Evolutionary conservation across 1,140 invertebrate species (phyloP).

Genomic region (Galleria mellonella): DNA sequence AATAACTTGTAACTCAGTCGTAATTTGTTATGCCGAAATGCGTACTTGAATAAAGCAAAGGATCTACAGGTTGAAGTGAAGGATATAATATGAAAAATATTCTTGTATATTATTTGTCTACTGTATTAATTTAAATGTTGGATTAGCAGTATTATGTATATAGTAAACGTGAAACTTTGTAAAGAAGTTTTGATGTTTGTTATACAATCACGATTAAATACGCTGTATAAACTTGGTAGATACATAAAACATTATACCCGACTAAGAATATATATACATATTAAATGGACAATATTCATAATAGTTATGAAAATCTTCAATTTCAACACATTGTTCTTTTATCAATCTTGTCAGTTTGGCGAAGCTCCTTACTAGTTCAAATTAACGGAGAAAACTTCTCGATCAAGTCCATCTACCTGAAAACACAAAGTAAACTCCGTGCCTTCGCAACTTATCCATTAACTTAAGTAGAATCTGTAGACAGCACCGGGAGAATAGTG

Average conservation of each 20-base stretch:
- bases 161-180: no score
- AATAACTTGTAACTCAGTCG: slow-evolving; percentile 66
- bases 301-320: no score
- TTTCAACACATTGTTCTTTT: slow-evolving; percentile 24
- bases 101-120: no score
- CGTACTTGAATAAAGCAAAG: slow-evolving; percentile 15
- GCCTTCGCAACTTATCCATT: slow-evolving; percentile 72
- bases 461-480: slow-evolving; percentile 73
- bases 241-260: no score
- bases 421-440: slow-evolving; percentile 71
- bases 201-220: no score
- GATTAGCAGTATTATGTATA: no score
- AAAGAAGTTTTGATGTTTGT: no score
- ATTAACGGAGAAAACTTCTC: slow-evolving; percentile 71
- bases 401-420: slow-evolving; percentile 70
- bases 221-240: no score
- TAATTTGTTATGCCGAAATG: slow-evolving; percentile 49
- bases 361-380: slow-evolving; percentile 63
- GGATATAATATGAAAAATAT: no score
- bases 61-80: slow-evolving; percentile 3
- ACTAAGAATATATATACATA: no score
- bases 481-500: slow-evolving; percentile 58
- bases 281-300: no score
- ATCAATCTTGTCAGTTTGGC: slow-evolving; percentile 54
- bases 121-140: no score